These are phyloP conservation scores for Dryobota labecula DNA, from an alignment of 2,888 invertebrate genomes.

Conservation along the genomic window DNA sequence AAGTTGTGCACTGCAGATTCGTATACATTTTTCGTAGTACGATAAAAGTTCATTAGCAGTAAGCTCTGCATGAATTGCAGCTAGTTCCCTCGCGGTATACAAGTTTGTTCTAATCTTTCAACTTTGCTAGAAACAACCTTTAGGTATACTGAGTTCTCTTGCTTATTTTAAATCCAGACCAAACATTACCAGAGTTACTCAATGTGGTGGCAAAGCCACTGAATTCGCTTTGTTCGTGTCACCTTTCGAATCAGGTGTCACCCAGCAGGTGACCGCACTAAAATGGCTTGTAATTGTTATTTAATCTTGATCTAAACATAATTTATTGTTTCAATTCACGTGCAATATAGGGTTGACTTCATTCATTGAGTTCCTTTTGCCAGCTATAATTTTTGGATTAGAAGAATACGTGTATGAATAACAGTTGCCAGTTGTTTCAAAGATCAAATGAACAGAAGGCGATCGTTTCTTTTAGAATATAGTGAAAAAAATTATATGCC, in stretches of 20 bases:
- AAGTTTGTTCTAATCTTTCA: background rate
- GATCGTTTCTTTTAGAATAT: background rate
- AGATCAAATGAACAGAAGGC: background rate
- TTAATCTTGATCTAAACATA: slow-evolving; percentile 65
- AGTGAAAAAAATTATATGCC: background rate
- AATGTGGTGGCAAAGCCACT: slow-evolving; percentile 33
- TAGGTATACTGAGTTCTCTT: background rate
- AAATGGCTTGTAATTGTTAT: slow-evolving; percentile 69
- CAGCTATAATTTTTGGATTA: background rate
- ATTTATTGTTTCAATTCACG: slow-evolving; percentile 66
- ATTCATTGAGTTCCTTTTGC: background rate
- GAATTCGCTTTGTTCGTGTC: slow-evolving; percentile 54
- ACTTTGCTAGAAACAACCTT: background rate
- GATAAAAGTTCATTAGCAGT: too few species aligned
- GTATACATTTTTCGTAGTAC: too few species aligned
- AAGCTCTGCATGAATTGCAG: background rate
- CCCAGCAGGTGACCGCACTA: slow-evolving; percentile 68
- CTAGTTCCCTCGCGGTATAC: too few species aligned
- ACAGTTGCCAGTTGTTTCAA: background rate
- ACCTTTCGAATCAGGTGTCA: slow-evolving; percentile 64
- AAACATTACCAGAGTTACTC: background rate
- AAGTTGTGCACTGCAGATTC: background rate
- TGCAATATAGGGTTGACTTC: slow-evolving; percentile 54
- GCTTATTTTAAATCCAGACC: background rate
- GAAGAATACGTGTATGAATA: too few species aligned